Evolutionary conservation across 2,888 invertebrate species (phyloP), one percentile per base, ranked within the genome.

Genomic region (Ischnura elegans): DNA sequence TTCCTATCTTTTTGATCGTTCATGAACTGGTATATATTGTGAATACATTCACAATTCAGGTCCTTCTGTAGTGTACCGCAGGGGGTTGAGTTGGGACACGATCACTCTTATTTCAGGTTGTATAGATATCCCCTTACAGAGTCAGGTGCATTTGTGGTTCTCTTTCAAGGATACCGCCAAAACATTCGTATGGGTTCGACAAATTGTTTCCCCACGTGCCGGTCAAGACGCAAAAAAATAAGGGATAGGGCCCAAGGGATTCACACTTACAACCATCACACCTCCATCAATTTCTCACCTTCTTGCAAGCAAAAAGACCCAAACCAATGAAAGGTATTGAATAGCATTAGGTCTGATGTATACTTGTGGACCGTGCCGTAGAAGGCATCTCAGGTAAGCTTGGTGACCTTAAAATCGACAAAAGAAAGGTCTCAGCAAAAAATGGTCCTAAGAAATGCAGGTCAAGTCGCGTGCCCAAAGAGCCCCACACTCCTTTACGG

Each of bases 241-340:
- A 1, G 51, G 51, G 19, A 51, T 51, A 5, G 51, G 51, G 51
- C 19, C 13, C 19, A 13, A 51, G 8, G 51, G 51, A 51, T 19
- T 19, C 51, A 13, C 8, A 51, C 2, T 51, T 51, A 19, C 51
- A 51, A 51, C 13, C 2, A n/a, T 19, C 51, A 13, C 13, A 6
- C 19, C 51, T 13, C 13, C 47, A 47, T 47, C 25, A 61, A 61
- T 5, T 61, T 61, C 10, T 61, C n/a, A 6, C 25, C 61, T n/a
- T n/a, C n/a, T n/a, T 10, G n/a, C 61, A n/a, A n/a, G n/a, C 10
- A 61, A 61, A 3, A 25, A 61, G 61, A 6, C 61, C 61, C n/a
- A 25, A 61, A 61, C n/a, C 61, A n/a, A 61, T n/a, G 61, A 61
- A 61, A 61, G n/a, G 61, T n/a, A 61, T n/a, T n/a, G n/a, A n/a